A percentile compares a stretch with the other conserved stretches of the same genome.
Conservation (phyloP, 2,888 invertebrate species). For the Druceiella hillmani region DNA sequence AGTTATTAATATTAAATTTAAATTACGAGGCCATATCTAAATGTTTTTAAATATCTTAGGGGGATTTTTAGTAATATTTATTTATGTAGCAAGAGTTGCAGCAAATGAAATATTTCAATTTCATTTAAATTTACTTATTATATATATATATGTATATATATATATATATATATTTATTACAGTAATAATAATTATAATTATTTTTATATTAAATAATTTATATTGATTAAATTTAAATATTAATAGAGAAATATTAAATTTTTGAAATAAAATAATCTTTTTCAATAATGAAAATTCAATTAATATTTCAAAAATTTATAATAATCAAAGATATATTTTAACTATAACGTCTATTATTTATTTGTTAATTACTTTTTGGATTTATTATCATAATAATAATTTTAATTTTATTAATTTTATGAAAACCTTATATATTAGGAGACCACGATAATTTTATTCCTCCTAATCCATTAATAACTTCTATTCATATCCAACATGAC, state of each 20-base stretch:
- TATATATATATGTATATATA: too few species aligned
- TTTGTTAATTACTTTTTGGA: slow-evolving; percentile 44
- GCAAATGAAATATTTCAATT: slow-evolving; percentile 45
- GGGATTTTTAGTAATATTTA: slow-evolving; percentile 50
- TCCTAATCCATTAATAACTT: slow-evolving; percentile 55
- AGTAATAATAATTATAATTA: slow-evolving; percentile 24
- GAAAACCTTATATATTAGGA: slow-evolving; percentile 46
- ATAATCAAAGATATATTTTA: slow-evolving; percentile 32
- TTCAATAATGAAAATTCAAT: slow-evolving; percentile 25
- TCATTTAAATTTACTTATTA: slow-evolving; percentile 27
- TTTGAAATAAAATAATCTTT: slow-evolving; percentile 12
- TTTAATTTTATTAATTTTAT: slow-evolving; percentile 37
- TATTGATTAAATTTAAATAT: slow-evolving; percentile 23
- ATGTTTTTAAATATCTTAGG: slow-evolving; percentile 49
- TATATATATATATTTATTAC: slow-evolving; percentile 24
- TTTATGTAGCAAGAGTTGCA: slow-evolving; percentile 48
- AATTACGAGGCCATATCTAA: too few species aligned
- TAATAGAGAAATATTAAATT: slow-evolving; percentile 24
- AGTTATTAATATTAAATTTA: too few species aligned
- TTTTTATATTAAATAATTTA: slow-evolving; percentile 24
- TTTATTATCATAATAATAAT: slow-evolving; percentile 42
- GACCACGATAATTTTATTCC: slow-evolving; percentile 62
- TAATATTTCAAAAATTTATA: slow-evolving; percentile 36
- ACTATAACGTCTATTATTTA: slow-evolving; percentile 40
- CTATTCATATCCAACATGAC: slow-evolving; percentile 65